Conservation (phyloP, 2,113 vertebrate genomes). For the Amblyornis subalaris region DNA sequence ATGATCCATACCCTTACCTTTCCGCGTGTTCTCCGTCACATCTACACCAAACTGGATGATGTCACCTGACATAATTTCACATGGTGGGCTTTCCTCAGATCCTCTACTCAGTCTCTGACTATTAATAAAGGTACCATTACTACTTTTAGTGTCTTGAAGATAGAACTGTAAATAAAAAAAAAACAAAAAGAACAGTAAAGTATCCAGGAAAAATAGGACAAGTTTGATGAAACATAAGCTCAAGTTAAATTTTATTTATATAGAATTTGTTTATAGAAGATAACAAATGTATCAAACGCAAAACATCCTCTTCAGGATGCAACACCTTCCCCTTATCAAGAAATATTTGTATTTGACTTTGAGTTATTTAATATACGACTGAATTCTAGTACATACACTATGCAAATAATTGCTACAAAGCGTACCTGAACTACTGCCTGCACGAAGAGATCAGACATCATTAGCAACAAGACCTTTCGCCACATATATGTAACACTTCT, state of each 20-base stretch:
- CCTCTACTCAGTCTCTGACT: slow-evolving; percentile 97
- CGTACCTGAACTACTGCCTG: not conserved
- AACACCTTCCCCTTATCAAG: not conserved
- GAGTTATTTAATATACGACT: not conserved
- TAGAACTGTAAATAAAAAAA: slow-evolving; percentile 85
- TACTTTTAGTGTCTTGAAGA: slow-evolving; percentile 99
- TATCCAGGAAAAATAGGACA: not conserved
- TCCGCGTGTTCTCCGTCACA: slow-evolving; percentile 98
- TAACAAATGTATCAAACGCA: not conserved
- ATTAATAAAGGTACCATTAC: slow-evolving; percentile 99
- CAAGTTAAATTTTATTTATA: not conserved
- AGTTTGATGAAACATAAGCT: not conserved
- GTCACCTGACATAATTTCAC: slow-evolving; percentile 96
- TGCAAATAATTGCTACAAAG: not conserved
- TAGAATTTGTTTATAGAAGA: not conserved
- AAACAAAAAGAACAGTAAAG: not conserved
- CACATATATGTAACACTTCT: not conserved
- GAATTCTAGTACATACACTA: not conserved
- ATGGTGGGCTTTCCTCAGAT: slow-evolving; percentile 97
- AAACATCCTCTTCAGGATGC: not conserved
- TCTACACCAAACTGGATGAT: slow-evolving; percentile 99
- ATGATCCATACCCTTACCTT: slow-evolving; percentile 82
- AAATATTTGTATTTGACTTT: not conserved
- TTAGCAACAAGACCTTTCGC: not conserved
- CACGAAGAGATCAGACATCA: not conserved